phyloP scores from a whole-genome alignment of 2,113 vertebrate genomes.

The Jaculus jaculus region DNA sequence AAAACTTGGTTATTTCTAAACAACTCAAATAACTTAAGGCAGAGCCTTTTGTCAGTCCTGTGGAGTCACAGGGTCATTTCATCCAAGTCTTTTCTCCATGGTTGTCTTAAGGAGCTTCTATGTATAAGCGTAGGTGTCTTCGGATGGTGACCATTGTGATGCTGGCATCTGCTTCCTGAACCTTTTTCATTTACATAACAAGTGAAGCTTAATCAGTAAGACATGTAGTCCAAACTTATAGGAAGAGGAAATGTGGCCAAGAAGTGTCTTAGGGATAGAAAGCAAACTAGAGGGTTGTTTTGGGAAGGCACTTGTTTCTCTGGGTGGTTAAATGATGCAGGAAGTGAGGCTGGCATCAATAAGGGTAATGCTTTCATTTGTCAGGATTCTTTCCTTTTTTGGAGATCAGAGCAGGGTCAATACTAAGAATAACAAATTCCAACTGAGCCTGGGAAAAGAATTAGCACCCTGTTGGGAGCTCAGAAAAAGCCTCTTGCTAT shows the following conservation, averaged over 20 bases:
- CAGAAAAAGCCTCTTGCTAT: not conserved
- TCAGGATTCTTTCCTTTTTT: not conserved
- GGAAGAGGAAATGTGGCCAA: not conserved
- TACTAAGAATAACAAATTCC: conserved; percentile 33
- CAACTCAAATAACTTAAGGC: not conserved
- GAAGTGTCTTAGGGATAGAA: not conserved
- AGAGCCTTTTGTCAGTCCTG: not conserved
- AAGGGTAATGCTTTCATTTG: conserved; percentile 1
- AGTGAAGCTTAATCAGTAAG: not conserved
- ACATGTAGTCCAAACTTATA: not conserved
- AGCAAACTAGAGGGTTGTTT: not conserved
- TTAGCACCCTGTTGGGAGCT: not conserved
- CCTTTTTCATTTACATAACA: not conserved
- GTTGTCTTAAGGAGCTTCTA: not conserved
- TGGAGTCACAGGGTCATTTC: not conserved
- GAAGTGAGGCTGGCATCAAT: not conserved
- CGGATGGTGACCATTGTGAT: not conserved
- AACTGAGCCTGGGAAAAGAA: conserved; percentile 39
- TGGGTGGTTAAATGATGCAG: not conserved
- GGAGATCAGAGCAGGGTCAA: not conserved
- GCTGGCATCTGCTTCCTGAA: not conserved
- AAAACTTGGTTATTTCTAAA: not conserved
- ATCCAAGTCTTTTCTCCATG: not conserved
- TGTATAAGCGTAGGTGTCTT: not conserved
- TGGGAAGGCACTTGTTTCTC: not conserved